Evolutionary conservation across 2,113 vertebrate genomes (phyloP), one percentile per base, ranked within the genome.

Genomic region (Calonectris borealis): DNA sequence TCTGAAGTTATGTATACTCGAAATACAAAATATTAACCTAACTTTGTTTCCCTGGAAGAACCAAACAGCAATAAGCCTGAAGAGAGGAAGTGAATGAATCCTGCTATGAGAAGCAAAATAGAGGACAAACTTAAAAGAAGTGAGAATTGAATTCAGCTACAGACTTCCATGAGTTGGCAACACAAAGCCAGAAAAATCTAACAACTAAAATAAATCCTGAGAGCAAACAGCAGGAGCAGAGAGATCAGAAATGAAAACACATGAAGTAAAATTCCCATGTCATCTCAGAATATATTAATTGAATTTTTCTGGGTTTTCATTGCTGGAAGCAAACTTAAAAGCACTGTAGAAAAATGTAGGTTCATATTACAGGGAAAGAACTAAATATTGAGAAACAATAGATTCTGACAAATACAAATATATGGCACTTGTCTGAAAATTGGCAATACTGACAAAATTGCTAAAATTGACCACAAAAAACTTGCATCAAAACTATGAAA

Each of bases 101-200:
- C 85, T 86, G 64, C 44, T 32, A 52, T 25, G 34, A 69, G 77
- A 86, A 72, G 8, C 36, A 87, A 90, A 89, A 86, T 1, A 89
- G 51, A 89, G 16, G 12, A 61, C 49, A 88, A 73, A 84, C 64
- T 92, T 90, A 66, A 71, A 95, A 84, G 29, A 88, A 79, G 60
- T 76, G 77, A 60, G 66, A 97, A 90, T 22, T 93, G 31, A 93
- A 86, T 88, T 87, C 71, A 82, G 61, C 27, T 83, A 76, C 34
- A 69, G 69, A 82, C 36, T 88, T 83, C 58, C 68, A 61, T 8
- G 42, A 90, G 55, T 3, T 64, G 76, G 40, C 69, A 91, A 83
- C 48, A 52, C 24, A 90, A 86, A 72, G 77, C 20, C 75, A 76
- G 71, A 72, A 90, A 93, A 91, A 89, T 48, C 29, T 64, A 90